A percentile compares a stretch with the other conserved stretches of the same genome.
phyloP scores from a whole-genome alignment of 2,797 vertebrate genomes.

The Balearica regulorum region DNA sequence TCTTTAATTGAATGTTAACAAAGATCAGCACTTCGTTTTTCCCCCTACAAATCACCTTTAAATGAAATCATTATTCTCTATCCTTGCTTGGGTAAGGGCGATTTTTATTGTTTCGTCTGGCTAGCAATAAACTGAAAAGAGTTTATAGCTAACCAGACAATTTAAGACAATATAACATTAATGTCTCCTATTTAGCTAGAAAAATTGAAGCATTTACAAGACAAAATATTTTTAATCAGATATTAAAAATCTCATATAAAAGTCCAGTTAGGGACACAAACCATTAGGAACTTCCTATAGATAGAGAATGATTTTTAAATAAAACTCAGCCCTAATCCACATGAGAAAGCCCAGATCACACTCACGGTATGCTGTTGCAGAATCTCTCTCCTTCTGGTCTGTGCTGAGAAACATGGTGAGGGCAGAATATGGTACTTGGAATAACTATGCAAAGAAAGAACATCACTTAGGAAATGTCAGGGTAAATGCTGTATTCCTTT shows the following conservation, averaged over 20 bases:
- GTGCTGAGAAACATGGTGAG: conserved; percentile 97
- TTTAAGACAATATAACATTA: neutral
- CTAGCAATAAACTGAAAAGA: neutral
- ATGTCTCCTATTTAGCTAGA: neutral
- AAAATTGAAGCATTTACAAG: neutral
- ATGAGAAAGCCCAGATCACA: neutral
- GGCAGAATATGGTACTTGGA: conserved; percentile 94
- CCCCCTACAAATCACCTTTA: neutral
- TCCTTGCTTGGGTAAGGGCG: neutral
- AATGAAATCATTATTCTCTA: neutral
- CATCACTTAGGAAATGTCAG: neutral
- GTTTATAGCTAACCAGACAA: neutral
- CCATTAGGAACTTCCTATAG: neutral
- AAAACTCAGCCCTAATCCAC: neutral
- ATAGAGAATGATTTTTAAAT: neutral
- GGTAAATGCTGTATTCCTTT: neutral
- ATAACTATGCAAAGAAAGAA: conserved; percentile 78
- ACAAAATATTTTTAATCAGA: neutral
- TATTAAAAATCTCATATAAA: neutral
- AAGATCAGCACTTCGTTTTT: neutral
- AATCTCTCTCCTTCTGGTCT: conserved; percentile 90
- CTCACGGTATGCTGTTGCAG: conserved; percentile 93
- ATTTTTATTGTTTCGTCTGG: neutral
- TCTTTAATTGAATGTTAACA: neutral
- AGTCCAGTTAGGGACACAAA: neutral